Percentiles rank a stretch among this genome's conserved stretches.
These are phyloP conservation scores for Itoplectis maculator DNA, from an alignment of 2,888 invertebrate species.

Conservation along the genomic window DNA sequence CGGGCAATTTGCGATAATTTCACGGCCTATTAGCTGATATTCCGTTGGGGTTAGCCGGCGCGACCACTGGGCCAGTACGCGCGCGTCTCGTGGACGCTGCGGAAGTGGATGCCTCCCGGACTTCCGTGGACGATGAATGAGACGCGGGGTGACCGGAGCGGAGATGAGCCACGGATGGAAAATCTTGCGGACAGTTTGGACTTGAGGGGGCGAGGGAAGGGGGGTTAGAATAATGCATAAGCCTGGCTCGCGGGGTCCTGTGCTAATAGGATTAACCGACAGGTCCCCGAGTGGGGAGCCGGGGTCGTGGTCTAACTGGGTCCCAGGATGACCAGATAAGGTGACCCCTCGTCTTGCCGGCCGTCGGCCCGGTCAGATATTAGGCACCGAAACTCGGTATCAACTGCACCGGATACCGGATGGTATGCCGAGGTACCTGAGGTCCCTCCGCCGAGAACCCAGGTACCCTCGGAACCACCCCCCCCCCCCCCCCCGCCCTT, in stretches of 20 bases:
- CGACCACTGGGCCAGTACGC: constrained; percentile 27
- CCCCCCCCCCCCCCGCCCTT: not conserved
- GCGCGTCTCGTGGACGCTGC: constrained; percentile 53
- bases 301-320: constrained; percentile 44
- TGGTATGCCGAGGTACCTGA: constrained; percentile 72
- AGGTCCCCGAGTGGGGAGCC: constrained; percentile 73
- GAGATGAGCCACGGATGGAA: constrained; percentile 49
- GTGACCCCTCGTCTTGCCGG: constrained; percentile 58
- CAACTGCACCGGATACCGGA: constrained; percentile 61
- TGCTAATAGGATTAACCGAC: constrained; percentile 80
- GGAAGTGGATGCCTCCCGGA: constrained; percentile 49
- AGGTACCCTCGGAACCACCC: constrained; percentile 1
- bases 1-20: constrained; percentile 75
- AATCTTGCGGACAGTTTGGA: constrained; percentile 41
- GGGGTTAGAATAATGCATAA: constrained; percentile 64
- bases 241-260: constrained; percentile 71
- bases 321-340: constrained; percentile 64
- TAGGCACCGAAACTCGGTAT: constrained; percentile 46
- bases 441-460: constrained; percentile 12
- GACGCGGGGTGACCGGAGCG: too few species aligned
- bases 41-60: constrained; percentile 63
- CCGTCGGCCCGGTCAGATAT: constrained; percentile 42
- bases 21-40: constrained; percentile 76
- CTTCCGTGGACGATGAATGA: constrained; percentile 60
- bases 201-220: too few species aligned